Evolutionary conservation across 2,113 vertebrate species (phyloP), one percentile per base, ranked within the genome.

Genomic region (Pseudolaguvia tuberculata): DNA sequence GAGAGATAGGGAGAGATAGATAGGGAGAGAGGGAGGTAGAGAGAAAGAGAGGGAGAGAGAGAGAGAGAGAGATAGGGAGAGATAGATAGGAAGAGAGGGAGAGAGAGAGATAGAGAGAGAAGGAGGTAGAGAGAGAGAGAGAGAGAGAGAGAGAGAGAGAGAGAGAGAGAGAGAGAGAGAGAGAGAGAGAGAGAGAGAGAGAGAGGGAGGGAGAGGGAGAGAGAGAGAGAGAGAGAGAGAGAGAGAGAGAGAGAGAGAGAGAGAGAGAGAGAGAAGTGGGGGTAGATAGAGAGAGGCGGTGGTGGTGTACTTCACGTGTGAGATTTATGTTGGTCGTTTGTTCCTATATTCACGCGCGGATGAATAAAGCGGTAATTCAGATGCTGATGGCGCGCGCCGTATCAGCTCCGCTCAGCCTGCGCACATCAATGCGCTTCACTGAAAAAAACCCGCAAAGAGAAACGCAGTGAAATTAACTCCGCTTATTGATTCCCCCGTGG

Each of bases 261-360:
- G n/a, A 95, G 94, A 94, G 96, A 35, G 31, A 35, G 31, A 6
- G 31, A 35, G 31, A 6, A 6, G 31, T 35, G n/a, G n/a, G n/a
- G n/a, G n/a, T n/a, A n/a, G n/a, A n/a, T n/a, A n/a, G n/a, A n/a
- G n/a, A n/a, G n/a, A n/a, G n/a, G n/a, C n/a, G n/a, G n/a, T n/a
- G n/a, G 95, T 10, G 96, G 95, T 98, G 96, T 97, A 98, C 96
- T 98, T 98, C 96, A 97, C 94, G 96, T 93, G 92, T 89, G 94
- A 99, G 97, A 99, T 99, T 99, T 99, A 99, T 99, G 97, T 97
- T 95, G 94, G 92, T 94, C 95, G 96, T 98, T 98, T 98, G 97
- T 98, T 95, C 95, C n/a, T n/a, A 97, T 98, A 98, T 99, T 97
- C 96, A 97, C 95, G 95, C 96, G 95, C 94, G 92, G 91, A 92